Evolutionary conservation across 2,113 vertebrate genomes (phyloP).

Genomic region (Ia io): DNA sequence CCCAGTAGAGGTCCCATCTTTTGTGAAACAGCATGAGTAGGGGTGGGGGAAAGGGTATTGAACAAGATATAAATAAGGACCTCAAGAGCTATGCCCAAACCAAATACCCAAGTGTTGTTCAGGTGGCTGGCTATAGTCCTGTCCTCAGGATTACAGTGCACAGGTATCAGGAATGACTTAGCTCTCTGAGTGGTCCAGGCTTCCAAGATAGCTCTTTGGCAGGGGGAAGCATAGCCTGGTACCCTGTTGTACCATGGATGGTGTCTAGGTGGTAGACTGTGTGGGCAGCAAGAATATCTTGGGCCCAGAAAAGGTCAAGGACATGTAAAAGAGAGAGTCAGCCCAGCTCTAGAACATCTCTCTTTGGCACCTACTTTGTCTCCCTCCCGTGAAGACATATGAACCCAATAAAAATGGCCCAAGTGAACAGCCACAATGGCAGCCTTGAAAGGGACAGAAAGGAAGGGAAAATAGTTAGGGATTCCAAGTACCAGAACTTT

Average conservation of each 20-base stretch:
- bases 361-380: not conserved
- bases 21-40: conserved; percentile 22
- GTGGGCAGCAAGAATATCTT: not conserved
- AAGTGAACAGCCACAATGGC: not conserved
- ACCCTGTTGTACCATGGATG: not conserved
- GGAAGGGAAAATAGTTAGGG: not conserved
- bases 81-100: not conserved
- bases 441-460: not conserved
- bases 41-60: not conserved
- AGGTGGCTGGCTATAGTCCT: not conserved
- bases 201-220: not conserved
- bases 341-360: not conserved
- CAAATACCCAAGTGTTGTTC: not conserved
- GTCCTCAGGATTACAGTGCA: not conserved
- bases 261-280: not conserved
- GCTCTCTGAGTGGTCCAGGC: not conserved
- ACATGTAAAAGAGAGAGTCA: not conserved
- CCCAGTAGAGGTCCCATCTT: conserved; percentile 7
- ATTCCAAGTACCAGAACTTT: not conserved
- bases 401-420: not conserved
- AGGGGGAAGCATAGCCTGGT: not conserved
- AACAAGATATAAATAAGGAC: conserved; percentile 24
- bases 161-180: not conserved
- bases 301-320: not conserved
- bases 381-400: not conserved